Base-by-base conservation (phyloP, 2,888 invertebrate genomes). In the Oligia fasciuncula region DNA sequence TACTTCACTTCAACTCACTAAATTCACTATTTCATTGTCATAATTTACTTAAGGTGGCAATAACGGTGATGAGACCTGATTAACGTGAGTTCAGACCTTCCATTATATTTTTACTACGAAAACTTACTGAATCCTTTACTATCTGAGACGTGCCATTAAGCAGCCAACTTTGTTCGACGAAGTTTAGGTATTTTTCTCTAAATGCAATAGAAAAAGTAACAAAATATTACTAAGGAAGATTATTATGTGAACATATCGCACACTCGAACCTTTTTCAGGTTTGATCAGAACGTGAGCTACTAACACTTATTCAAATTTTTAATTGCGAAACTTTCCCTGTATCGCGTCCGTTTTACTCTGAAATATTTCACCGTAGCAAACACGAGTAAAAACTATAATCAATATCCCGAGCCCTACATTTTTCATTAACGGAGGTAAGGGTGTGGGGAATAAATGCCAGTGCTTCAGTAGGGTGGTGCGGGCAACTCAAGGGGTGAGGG, bases 361-460 rank as follows among this genome's bases (percentile, higher is more conserved):
- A 79, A 85, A 81, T 85, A 82, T 87, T 88, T 85, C 51, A 87
- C 73, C 73, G 77, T 78, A 76, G 73, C 81, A 87, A 88, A 83
- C 81, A 85, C 76, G 83, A 85, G 85, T 87, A 88, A 87, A 90
- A 90, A 89, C 89, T 89, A 90, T 90, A 93, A 94, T 94, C 93
- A 92, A 94, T 94, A 93, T 88, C 82, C 90, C 86, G 86, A 92
- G 92, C 90, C 91, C 90, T 94, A 92, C 91, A 93, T 94, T 94
- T 94, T 95, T 95, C 93, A 94, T 94, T 93, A 92, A 90, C 90
- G 90, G 91, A 93, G 94, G 94, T 94, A 93, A 93, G 93, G 94
- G 94, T 91, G 93, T 91, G 93, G 92, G 93, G 92, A 87, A 93
- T 94, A 95, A 96, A 96, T 96, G 95, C 94, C 95, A 95, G 93